These are phyloP conservation scores for Eristalis intricaria DNA, from an alignment of 2,888 invertebrate species.

Conservation along the genomic window DNA sequence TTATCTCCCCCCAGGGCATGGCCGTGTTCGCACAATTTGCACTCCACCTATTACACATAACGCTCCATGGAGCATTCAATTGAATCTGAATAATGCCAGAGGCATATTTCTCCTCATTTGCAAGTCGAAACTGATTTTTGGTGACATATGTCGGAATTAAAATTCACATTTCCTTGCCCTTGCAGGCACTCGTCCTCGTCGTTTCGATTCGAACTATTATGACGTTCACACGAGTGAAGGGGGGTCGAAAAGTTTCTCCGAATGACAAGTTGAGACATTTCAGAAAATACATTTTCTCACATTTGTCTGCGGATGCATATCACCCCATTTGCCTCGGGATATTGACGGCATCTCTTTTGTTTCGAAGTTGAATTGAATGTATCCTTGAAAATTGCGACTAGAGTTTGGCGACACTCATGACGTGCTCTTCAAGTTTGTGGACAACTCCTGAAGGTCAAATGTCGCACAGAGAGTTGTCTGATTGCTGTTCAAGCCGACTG, in stretches of 20 bases:
- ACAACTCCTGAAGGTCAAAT: not conserved
- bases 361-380: not conserved
- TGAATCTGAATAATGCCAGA: not conserved
- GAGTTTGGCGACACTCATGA: not conserved
- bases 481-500: not conserved
- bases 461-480: not conserved
- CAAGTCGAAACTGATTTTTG: not conserved
- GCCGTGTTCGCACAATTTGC: not conserved
- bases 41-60: not conserved
- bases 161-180: not conserved
- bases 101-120: not conserved
- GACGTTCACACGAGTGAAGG: not conserved
- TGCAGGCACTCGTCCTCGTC: not conserved
- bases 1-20: not conserved
- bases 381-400: not conserved
- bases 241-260: not conserved
- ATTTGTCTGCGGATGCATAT: not conserved
- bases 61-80: not conserved
- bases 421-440: not conserved
- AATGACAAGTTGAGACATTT: not conserved
- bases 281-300: not conserved
- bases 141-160: not conserved
- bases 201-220: not conserved
- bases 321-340: not conserved
- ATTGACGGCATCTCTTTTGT: not conserved